phyloP scores from a whole-genome alignment of 2,113 vertebrate species.

The Tichodroma muraria region DNA sequence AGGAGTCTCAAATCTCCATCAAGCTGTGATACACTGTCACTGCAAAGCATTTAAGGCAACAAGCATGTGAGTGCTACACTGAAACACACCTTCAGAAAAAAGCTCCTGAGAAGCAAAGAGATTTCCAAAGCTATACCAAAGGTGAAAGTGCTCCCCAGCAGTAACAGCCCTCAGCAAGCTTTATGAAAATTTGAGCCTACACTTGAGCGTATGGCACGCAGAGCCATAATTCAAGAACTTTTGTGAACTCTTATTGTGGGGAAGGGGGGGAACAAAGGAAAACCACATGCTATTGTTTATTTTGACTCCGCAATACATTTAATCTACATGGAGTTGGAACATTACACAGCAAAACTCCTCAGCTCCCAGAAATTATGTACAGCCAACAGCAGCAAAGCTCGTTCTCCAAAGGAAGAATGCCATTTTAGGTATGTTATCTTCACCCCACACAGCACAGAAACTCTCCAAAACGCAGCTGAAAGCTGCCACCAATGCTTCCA shows the following conservation, averaged over 20 bases:
- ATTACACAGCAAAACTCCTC: background rate
- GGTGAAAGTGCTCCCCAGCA: background rate
- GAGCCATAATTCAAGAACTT: background rate
- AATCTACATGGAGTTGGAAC: background rate
- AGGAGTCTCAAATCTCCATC: slow-evolving; percentile 5
- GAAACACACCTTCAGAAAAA: background rate
- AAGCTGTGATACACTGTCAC: background rate
- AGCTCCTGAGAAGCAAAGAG: background rate
- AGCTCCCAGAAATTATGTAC: background rate
- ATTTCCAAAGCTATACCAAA: background rate
- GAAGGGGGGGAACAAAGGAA: background rate
- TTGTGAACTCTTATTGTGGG: background rate
- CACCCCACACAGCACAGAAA: background rate
- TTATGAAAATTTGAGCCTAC: background rate
- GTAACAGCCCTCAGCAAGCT: background rate
- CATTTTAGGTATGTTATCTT: background rate
- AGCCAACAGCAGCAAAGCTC: background rate
- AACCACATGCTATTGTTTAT: slow-evolving; percentile 6
- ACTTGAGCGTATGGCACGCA: background rate
- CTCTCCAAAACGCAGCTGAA: background rate
- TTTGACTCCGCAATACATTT: background rate
- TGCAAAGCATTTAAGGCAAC: background rate
- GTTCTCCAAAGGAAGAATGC: background rate
- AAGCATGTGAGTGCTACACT: background rate
- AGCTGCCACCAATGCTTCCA: background rate